Base-by-base conservation (phyloP, 2,113 vertebrate genomes). In the Sylvilagus bachmani region DNA sequence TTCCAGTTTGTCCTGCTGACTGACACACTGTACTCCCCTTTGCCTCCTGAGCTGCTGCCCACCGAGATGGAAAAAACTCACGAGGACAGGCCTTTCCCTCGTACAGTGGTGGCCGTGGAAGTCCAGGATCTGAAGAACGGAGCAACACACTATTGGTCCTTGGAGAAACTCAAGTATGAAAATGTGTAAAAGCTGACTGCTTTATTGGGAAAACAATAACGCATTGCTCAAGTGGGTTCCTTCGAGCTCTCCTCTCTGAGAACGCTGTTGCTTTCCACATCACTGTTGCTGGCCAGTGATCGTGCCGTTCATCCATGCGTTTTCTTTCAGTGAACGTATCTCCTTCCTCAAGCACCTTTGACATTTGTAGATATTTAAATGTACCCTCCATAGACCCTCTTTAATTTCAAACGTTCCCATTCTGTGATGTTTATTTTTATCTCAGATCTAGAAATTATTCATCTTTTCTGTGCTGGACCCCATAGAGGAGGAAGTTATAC, bases 71-170 rank as follows among this genome's bases (percentile, higher is more conserved):
- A 99, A 29, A 99, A 99, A 96, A 95, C 98, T 2, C 98, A 98
- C 0, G 98, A 99, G 25, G 91, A 98, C 1, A 98, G 99, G 7
- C 98, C 99, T 24, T 99, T 99, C 97, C 99, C 99, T 19, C 99
- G 99, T 13, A 99, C 99, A 0, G 99, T 99, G 97, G 99, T 99
- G 75, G 99, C 99, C 0, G 99, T 99, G 5, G 99, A 99, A 81
- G 99, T 99, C 44, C 99, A 99, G 97, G 99, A 99, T 96, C 98
- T 99, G 85, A 99, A 99, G 98, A 99, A 99, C 0, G 99, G 99
- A 94, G 99, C 99, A 0, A 99, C 99, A 0, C 99, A 99, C 96
- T 99, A 99, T 96, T 99, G 99, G 99, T 99, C 99, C 95, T 97
- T 99, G 77, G 99, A 99, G 83, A 99, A 99, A 97, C 99, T 99